Evolutionary conservation across 2,797 vertebrate genomes (phyloP), one percentile per base, ranked within the genome.

Genomic region (Gallinago solitaria): DNA sequence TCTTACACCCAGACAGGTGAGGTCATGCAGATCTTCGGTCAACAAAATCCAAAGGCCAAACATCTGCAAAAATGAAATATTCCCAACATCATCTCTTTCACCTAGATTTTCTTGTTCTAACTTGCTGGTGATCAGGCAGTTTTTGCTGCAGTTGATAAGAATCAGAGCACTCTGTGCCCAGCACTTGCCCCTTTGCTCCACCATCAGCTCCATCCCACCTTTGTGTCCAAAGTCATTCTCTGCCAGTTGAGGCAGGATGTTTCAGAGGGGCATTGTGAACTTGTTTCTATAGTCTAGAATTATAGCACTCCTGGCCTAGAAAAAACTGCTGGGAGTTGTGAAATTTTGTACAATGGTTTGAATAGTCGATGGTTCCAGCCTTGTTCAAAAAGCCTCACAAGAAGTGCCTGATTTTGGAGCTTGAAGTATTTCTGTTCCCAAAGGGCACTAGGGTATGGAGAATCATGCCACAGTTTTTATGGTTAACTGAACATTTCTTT

Each of bases 401-500:
- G 82, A 86, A 87, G 68, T 60, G 75, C 28, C 64, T 83, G 83
- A 87, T 37, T 87, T 92, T 91, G 78, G 53, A 92, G 84, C 61
- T 63, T 78, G 45, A 69, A 92, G 78, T 68, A 83, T 92, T 96
- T 93, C 78, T 91, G 61, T 65, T 96, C 89, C 92, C 93, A 87
- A 82, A 82, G 50, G 89, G 30, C 76, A 89, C 5, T 25, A 50
- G 81, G 17, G n/a, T 85, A 94, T 87, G 82, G 79, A 89, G 89
- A 94, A 94, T 80, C 50, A 21, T 78, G 82, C 68, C 90, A 94
- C 76, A 41, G 68, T 89, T 96, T 96, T 94, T 93, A 94, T 87
- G 93, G 92, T 87, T 92, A 96, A 95, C 60, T 93, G 90, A 92
- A 91, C 86, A 90, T 82, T 96, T 96, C 64, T 96, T 96, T 67